Percentiles rank a stretch among this genome's conserved stretches.
These are phyloP conservation scores for Argopecten irradians DNA, from an alignment of 1,140 invertebrate genomes.

Conservation along the genomic window DNA sequence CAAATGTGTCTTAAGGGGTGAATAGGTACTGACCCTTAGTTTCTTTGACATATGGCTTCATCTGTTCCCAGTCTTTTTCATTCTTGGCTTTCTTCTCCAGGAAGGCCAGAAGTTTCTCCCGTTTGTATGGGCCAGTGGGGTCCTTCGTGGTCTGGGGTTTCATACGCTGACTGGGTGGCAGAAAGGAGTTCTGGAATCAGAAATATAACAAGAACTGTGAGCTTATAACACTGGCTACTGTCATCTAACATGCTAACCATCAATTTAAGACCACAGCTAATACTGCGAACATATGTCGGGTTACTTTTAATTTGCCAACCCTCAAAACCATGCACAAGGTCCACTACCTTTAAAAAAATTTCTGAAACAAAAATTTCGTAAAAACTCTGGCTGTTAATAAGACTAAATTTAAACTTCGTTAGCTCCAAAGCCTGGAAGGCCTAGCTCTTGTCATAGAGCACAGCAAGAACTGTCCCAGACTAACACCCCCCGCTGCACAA, in stretches of 20 bases:
- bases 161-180: constrained; percentile 96
- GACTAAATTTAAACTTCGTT: neutral
- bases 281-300: neutral
- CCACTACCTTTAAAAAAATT: no score
- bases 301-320: no score
- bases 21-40: constrained; percentile 83
- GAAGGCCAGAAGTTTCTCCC: constrained; percentile 97
- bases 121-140: constrained; percentile 95
- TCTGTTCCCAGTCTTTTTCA: constrained; percentile 97
- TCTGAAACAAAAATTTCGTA: no score
- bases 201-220: constrained; percentile 33
- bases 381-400: neutral
- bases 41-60: constrained; percentile 90
- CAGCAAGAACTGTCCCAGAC: no score
- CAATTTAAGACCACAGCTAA: neutral
- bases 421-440: neutral
- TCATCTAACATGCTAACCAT: neutral
- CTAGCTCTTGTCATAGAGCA: neutral
- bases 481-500: no score
- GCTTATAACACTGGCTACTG: neutral
- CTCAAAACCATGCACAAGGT: no score
- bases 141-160: constrained; percentile 96
- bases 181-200: constrained; percentile 89
- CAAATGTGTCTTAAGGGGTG: no score
- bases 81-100: constrained; percentile 98